Base-by-base conservation (phyloP, 2,797 vertebrate species). In the Acipenser ruthenus region DNA sequence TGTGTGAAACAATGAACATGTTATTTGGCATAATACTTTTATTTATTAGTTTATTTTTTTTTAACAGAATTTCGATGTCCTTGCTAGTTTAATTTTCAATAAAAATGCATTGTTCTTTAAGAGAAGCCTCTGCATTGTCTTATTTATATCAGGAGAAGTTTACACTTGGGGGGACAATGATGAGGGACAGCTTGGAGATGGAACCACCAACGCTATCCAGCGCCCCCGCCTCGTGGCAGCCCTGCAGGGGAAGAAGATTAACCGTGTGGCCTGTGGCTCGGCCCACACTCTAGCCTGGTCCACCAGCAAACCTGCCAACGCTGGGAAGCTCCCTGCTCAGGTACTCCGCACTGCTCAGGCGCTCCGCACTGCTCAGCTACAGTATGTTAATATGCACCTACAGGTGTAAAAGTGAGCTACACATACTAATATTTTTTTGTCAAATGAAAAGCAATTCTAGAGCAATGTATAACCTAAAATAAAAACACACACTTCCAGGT, bases 141-240 rank as follows among this genome's bases (percentile, higher is more conserved):
- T 23, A 13, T 55, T 80, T 69, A 63, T 12, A 63, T 70, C 83
- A 99, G 97, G 96, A 65, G 97, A 99, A 80, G 96, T 99, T 50
- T 99, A 95, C 78, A 99, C 97, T 0, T 99, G 97, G 97, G 97
- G 96, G 0, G 97, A 99, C 87, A 99, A 99, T 47, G 97, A 99
- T 6, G 97, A 99, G 80, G 97, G 97, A 23, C 97, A 99, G 62
- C 93, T 99, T 37, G 97, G 97, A 74, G 97, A 99, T 55, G 95
- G 96, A 62, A 98, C 96, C 67, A 99, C 96, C 6, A 99, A 99
- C 8, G 97, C 97, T 74, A 99, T 99, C 79, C 96, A 99, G 77
- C 91, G 97, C 77, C 97, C 97, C 0, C 91, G 96, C n/a, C 84
- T 99, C 64, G 97, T 99, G 50, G 93, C 92, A 8, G 95, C 96